Percentiles rank a stretch among this genome's conserved stretches.
Evolutionary conservation across 2,888 invertebrate genomes (phyloP).

Genomic region (Morinoia aosen): DNA sequence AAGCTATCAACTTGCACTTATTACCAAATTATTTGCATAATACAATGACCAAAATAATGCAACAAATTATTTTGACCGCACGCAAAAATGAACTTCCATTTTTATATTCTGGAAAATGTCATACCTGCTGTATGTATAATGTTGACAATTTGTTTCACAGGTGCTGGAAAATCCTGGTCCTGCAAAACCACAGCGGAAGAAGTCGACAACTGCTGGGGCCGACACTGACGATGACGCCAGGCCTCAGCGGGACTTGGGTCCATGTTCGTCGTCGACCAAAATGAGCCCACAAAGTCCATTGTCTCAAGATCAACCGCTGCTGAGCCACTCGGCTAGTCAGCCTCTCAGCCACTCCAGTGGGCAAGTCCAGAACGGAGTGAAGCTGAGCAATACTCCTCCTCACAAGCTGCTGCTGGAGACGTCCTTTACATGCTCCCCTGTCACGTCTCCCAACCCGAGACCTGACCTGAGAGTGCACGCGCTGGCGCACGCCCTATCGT

Average conservation of each 20-base stretch:
- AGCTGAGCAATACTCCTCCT: conserved; percentile 69
- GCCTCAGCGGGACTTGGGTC: background rate
- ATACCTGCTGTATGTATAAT: background rate
- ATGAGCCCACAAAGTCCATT: conserved; percentile 15
- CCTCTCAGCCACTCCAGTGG: conserved; percentile 22
- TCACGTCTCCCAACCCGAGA: conserved; percentile 71
- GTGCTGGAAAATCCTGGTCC: conserved; percentile 66
- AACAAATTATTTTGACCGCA: background rate
- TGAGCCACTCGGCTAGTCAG: conserved; percentile 23
- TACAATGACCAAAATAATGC: background rate
- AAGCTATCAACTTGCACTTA: too few relatives aligned
- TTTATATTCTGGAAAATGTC: background rate
- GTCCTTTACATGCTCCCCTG: conserved; percentile 77
- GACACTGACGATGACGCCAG: background rate
- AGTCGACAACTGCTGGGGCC: background rate
- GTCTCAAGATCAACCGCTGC: conserved; percentile 2
- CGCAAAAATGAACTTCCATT: background rate
- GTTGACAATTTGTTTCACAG: conserved; percentile 34
- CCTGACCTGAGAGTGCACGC: conserved; percentile 67
- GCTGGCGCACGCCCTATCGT: conserved; percentile 70
- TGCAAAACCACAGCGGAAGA: conserved; percentile 62
- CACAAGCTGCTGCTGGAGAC: conserved; percentile 81
- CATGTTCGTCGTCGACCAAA: background rate
- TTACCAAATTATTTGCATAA: background rate
- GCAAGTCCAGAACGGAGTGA: background rate